Conservation (phyloP, 1,140 invertebrate species). For the Ceratosolen solmsi region DNA sequence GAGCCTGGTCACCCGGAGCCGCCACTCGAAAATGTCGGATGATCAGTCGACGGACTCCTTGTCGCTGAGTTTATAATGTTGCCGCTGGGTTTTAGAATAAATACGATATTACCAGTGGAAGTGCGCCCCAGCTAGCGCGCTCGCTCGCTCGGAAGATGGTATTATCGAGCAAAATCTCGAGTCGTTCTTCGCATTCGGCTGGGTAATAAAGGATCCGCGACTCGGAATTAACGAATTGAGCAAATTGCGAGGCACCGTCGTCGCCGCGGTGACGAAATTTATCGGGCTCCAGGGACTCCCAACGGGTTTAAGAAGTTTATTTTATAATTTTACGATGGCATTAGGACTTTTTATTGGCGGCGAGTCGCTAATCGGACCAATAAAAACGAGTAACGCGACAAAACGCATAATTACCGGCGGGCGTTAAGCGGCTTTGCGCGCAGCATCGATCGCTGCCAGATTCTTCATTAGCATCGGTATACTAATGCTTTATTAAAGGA, state of each 20-base stretch:
- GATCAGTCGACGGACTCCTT: background rate
- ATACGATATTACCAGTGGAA: too few relatives aligned
- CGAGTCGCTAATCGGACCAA: constrained; percentile 4
- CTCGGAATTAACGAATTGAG: background rate
- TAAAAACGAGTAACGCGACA: constrained; percentile 18
- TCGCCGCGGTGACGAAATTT: background rate
- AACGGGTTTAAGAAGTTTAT: background rate
- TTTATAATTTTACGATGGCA: constrained; percentile 15
- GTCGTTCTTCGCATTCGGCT: too few relatives aligned
- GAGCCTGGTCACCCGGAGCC: too few relatives aligned
- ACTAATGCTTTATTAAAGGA: constrained; percentile 35
- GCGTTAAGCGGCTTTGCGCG: background rate
- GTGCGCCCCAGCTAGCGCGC: too few relatives aligned
- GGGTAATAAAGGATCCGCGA: too few relatives aligned
- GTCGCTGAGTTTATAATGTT: background rate
- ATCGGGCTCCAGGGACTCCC: background rate
- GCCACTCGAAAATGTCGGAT: background rate
- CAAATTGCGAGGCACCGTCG: background rate
- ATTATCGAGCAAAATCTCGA: too few relatives aligned
- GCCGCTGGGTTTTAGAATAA: background rate
- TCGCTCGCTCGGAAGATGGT: too few relatives aligned
- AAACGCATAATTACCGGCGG: background rate
- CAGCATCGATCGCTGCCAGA: background rate
- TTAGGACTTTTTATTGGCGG: background rate
- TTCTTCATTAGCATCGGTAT: constrained; percentile 28